These are phyloP conservation scores for Darevskia mixta DNA, from an alignment of 2,797 vertebrate species.

Conservation along the genomic window DNA sequence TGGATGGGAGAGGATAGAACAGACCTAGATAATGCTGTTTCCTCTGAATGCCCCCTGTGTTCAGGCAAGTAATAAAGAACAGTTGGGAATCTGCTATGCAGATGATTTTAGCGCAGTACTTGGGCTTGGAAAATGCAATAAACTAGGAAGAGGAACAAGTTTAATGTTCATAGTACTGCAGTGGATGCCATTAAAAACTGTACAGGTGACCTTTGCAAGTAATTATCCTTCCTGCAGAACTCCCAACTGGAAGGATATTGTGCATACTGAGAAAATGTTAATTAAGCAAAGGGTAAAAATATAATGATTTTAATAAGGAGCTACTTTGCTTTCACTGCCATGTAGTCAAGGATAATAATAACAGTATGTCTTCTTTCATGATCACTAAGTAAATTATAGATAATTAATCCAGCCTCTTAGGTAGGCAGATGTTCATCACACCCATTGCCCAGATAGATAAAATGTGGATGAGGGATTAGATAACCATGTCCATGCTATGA, in stretches of 20 bases:
- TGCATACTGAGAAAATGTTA: slow-evolving; percentile 62
- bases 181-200: slow-evolving; percentile 65
- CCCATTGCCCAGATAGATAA: slow-evolving; percentile 16
- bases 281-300: slow-evolving; percentile 70
- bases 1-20: neutral
- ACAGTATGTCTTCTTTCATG: slow-evolving; percentile 54
- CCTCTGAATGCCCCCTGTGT: slow-evolving; percentile 21
- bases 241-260: slow-evolving; percentile 64
- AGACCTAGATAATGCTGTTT: slow-evolving; percentile 13
- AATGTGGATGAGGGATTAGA: slow-evolving; percentile 5
- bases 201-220: slow-evolving; percentile 72
- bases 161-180: slow-evolving; percentile 65
- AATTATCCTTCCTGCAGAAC: slow-evolving; percentile 69
- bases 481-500: slow-evolving; percentile 19
- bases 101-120: slow-evolving; percentile 30
- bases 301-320: slow-evolving; percentile 54
- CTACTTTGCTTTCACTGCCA: slow-evolving; percentile 54
- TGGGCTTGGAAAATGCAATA: slow-evolving; percentile 58
- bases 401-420: slow-evolving; percentile 68
- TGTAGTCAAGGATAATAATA: slow-evolving; percentile 61
- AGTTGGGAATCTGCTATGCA: slow-evolving; percentile 54
- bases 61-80: slow-evolving; percentile 45
- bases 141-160: slow-evolving; percentile 58
- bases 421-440: slow-evolving; percentile 36
- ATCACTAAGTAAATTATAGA: slow-evolving; percentile 56